These are phyloP conservation scores for Neofelis nebulosa DNA, from an alignment of 2,113 vertebrate genomes.

Conservation along the genomic window DNA sequence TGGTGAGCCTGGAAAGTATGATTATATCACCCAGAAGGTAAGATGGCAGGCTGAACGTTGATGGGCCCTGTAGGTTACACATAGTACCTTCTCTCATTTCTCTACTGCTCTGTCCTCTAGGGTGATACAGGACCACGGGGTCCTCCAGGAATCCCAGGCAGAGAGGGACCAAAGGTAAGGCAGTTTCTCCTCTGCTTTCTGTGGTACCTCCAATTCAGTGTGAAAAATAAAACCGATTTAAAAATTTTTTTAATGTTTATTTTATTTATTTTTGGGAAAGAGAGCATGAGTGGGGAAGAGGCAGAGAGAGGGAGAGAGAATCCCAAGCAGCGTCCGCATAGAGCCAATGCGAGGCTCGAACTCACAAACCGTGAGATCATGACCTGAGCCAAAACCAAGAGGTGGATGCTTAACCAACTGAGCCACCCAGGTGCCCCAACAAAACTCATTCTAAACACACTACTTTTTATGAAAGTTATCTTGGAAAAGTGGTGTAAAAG, in stretches of 20 bases:
- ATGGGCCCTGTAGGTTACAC: fast-evolving
- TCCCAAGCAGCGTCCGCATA: no score
- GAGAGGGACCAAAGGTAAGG: slow-evolving; percentile 96
- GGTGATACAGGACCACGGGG: slow-evolving; percentile 93
- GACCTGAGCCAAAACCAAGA: no score
- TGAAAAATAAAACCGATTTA: neutral
- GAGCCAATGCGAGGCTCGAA: no score
- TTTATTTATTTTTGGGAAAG: no score
- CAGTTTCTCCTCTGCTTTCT: neutral
- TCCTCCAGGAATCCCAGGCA: slow-evolving; percentile 94
- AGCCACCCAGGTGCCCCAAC: neutral
- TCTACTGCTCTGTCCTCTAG: slow-evolving; percentile 77
- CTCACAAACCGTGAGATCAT: no score
- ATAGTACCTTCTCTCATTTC: neutral
- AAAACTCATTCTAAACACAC: neutral
- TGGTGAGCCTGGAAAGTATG: slow-evolving; percentile 82
- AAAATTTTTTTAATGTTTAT: no score
- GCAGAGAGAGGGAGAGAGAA: no score
- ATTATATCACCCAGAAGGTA: slow-evolving; percentile 84
- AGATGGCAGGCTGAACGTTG: neutral
- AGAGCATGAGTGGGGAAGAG: no score
- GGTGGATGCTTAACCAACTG: no score
- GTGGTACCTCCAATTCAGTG: neutral
- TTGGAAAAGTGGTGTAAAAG: neutral
- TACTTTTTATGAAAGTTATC: neutral